Evolutionary conservation across 2,797 vertebrate species (phyloP).

Genomic region (Myotis pilosus): DNA sequence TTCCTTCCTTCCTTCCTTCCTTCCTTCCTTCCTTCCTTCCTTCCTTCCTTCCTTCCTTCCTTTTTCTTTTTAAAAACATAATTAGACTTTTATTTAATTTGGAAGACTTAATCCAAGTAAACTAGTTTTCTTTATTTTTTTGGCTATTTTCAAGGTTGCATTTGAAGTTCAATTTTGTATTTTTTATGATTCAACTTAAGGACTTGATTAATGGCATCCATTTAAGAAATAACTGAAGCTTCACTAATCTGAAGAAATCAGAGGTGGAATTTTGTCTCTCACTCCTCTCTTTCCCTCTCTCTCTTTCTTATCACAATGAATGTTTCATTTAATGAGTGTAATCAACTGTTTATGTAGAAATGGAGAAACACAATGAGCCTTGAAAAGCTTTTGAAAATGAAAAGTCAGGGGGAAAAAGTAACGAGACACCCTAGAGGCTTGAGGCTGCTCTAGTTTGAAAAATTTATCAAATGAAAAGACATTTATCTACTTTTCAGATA

Average conservation of each 20-base stretch:
- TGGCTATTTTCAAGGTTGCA: constrained; percentile 14
- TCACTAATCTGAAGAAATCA: constrained; percentile 69
- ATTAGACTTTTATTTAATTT: constrained; percentile 46
- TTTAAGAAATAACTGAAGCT: constrained; percentile 60
- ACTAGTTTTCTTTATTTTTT: background rate
- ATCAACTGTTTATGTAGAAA: constrained; percentile 58
- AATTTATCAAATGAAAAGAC: background rate
- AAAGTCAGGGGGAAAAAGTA: constrained; percentile 21
- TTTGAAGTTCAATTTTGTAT: constrained; percentile 31
- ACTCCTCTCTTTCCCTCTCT: no score
- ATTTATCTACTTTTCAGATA: constrained; percentile 25
- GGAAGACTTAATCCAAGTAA: constrained; percentile 24
- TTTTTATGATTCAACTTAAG: constrained; percentile 57
- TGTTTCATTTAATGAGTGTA: constrained; percentile 53
- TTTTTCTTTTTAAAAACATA: background rate
- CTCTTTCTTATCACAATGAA: constrained; percentile 6
- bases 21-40: rapidly evolving
- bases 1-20: background rate
- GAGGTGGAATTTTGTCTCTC: background rate
- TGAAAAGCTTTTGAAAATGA: constrained; percentile 47
- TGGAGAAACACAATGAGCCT: constrained; percentile 50
- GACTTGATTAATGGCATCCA: constrained; percentile 62
- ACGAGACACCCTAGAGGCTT: background rate
- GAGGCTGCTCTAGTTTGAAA: background rate
- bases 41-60: no score